A percentile compares a stretch with the other conserved stretches of the same genome.
phyloP scores from a whole-genome alignment of 2,797 vertebrate genomes.

The Coracias cyanogaster region DNA sequence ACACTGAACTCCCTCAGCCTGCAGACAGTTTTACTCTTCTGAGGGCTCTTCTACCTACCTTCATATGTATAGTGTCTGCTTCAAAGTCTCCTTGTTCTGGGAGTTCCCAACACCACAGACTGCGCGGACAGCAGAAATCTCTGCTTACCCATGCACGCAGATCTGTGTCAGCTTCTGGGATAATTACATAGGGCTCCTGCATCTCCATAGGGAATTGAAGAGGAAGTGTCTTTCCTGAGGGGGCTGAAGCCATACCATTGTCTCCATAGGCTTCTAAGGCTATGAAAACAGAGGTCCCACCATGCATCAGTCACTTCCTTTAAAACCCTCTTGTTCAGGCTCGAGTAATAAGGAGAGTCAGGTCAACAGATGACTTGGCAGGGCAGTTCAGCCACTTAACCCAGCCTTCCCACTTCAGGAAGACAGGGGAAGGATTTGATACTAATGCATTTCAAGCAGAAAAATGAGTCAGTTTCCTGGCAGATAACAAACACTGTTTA shows the following conservation, averaged over 20 bases:
- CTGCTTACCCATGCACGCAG: not conserved
- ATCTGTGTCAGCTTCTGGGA: conserved; percentile 28
- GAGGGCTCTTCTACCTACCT: not conserved
- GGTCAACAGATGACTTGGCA: not conserved
- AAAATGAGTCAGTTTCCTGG: conserved; percentile 72
- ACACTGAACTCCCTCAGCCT: not conserved
- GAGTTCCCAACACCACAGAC: conserved; percentile 12
- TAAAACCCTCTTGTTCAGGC: not conserved
- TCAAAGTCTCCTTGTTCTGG: not conserved
- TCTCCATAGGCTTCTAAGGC: not conserved
- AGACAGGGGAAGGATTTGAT: conserved; percentile 35
- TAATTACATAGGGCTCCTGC: conserved; percentile 27
- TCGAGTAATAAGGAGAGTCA: not conserved
- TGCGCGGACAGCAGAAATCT: conserved; percentile 37
- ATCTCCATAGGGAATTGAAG: conserved; percentile 19
- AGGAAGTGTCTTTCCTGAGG: conserved; percentile 62
- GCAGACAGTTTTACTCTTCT: not conserved
- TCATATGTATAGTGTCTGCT: not conserved
- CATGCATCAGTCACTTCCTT: not conserved
- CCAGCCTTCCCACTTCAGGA: conserved; percentile 38
- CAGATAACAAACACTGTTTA: conserved; percentile 60
- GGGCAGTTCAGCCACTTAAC: not conserved
- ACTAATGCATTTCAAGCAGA: conserved; percentile 50
- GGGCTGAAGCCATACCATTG: not conserved
- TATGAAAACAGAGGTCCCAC: conserved; percentile 3